These are phyloP conservation scores for Apantesis nais DNA, from an alignment of 2,888 invertebrate genomes.

Conservation along the genomic window DNA sequence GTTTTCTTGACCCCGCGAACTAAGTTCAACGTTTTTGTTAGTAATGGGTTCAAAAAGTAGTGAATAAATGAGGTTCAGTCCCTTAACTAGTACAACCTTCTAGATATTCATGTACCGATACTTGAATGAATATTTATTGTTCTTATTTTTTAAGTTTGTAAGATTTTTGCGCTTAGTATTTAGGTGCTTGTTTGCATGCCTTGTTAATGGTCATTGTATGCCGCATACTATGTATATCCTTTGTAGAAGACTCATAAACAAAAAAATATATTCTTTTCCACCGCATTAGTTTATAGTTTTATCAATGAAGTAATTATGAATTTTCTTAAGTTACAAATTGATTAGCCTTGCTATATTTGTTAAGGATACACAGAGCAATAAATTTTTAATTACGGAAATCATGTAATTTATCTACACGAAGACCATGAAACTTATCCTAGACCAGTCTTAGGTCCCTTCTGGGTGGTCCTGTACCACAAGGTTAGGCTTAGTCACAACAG, in stretches of 20 bases:
- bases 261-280: background rate
- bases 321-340: background rate
- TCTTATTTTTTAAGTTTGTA: too few relatives aligned
- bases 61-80: background rate
- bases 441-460: slow-evolving; percentile 20
- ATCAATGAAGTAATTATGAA: background rate
- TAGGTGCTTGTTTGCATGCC: too few relatives aligned
- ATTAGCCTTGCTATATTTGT: background rate
- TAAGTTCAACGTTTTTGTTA: background rate
- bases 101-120: background rate
- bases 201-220: too few relatives aligned
- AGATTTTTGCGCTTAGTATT: too few relatives aligned
- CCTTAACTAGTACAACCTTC: background rate
- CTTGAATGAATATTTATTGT: background rate
- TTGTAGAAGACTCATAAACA: too few relatives aligned
- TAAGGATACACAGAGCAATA: background rate
- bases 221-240: too few relatives aligned
- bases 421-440: slow-evolving; percentile 5
- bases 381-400: slow-evolving; percentile 6
- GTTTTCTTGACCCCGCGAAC: background rate
- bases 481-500: slow-evolving; percentile 50
- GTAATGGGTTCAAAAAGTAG: too few relatives aligned
- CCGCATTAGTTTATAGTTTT: background rate
- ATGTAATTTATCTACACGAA: background rate
- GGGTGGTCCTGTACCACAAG: slow-evolving; percentile 53